Percentiles rank a stretch among this genome's conserved stretches.
phyloP scores from a whole-genome alignment of 1,140 invertebrate species.

The Panagrolaimus sp. region DNA sequence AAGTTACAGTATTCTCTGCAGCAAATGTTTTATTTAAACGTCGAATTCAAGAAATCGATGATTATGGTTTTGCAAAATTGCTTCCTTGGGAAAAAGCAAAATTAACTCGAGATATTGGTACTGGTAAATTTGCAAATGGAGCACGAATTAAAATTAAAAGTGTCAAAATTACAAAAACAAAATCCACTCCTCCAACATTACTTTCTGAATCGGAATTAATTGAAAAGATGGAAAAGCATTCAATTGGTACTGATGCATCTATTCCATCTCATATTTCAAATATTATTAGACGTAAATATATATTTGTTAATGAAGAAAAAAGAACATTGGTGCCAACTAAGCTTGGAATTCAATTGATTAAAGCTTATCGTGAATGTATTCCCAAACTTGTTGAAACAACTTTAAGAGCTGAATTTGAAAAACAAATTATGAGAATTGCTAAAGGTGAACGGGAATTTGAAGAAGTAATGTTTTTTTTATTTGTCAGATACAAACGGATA shows the following conservation, averaged over 20 bases:
- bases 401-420: constrained; percentile 89
- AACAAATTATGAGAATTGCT: constrained; percentile 87
- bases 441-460: constrained; percentile 78
- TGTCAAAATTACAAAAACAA: constrained; percentile 70
- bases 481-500: too few species aligned
- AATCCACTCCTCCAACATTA: constrained; percentile 73
- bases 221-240: constrained; percentile 95
- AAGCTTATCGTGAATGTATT: constrained; percentile 89
- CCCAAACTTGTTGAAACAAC: constrained; percentile 87
- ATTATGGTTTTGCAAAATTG: constrained; percentile 82
- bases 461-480: constrained; percentile 22
- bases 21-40: constrained; percentile 77
- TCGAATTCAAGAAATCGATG: constrained; percentile 75
- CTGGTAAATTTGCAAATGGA: neutral
- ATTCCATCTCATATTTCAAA: constrained; percentile 99
- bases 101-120: neutral
- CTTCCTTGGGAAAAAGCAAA: constrained; percentile 76
- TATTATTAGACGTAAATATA: constrained; percentile 93
- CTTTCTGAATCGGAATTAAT: constrained; percentile 94
- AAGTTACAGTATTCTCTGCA: constrained; percentile 60
- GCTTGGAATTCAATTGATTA: constrained; percentile 87
- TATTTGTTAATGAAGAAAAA: constrained; percentile 64
- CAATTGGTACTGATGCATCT: constrained; percentile 94
- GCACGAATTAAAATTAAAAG: neutral
- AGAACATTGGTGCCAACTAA: constrained; percentile 49